Base-by-base conservation (phyloP, 2,888 invertebrate species). In the Drosophila affinis region DNA sequence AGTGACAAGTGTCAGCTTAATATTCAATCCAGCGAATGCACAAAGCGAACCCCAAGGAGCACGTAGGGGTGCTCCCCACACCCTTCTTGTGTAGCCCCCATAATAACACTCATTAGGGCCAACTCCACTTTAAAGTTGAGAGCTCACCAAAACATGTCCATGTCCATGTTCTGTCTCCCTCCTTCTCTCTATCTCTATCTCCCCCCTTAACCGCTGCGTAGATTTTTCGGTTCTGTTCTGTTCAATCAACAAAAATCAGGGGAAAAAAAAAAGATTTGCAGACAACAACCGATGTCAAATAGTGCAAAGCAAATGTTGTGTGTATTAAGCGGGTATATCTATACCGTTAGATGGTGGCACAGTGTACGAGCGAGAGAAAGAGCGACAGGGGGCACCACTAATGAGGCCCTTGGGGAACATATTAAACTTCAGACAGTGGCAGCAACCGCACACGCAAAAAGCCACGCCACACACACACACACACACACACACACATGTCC, bases 341-440 rank as follows among this genome's bases (percentile, higher is more conserved):
- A 17, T 44, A 24, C 44, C 75, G 65, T 81, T 65, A 77, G 71
- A 10, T 55, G 74, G 63, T 53, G 74, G 63, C 27, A 47, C 51
- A 3, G 9, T 0, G 17, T 21, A 1, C 17, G 24, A 17, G 49
- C 44, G 18, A 17, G 52, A 46, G 21, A 58, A 52, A 53, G 53
- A 64, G 45, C 52, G 51, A 34, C 75, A 56, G 46, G 77, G 87
- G 87, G 84, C 65, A 78, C 81, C 87, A 88, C 83, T 83, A 83
- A 83, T 83, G 83, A 83, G 83, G 83, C 83, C 88, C 88, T 83
- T 83, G 83, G 83, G 83, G 83, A 83, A 86, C 83, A 83, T 88
- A 83, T 88, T 87, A 83, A 83, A 77, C 88, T 87, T 79, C 58
- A 62, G 79, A 53, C 82, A 76, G 68, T 72, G 34, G 34, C 34